Conservation (phyloP, 2,113 vertebrate species). For the Campylomormyrus tamandua region DNA sequence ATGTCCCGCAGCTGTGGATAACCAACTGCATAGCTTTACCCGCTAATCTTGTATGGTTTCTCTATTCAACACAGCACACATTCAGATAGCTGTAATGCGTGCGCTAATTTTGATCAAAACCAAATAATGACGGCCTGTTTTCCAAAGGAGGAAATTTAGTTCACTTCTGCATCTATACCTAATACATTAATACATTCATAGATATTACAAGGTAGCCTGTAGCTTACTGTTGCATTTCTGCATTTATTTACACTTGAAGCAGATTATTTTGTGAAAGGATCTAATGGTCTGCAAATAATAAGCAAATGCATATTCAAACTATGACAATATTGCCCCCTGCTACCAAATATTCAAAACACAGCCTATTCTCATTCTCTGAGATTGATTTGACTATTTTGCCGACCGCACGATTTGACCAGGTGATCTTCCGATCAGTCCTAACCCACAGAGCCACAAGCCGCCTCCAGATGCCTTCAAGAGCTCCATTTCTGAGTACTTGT, state of each 20-base stretch:
- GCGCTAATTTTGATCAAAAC: no score
- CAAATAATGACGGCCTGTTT: no score
- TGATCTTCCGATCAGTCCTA: background rate
- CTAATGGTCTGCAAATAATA: background rate
- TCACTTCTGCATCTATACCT: no score
- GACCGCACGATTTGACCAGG: background rate
- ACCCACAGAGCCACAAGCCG: background rate
- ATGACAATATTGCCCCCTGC: background rate
- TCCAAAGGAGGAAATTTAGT: no score
- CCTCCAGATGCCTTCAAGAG: background rate
- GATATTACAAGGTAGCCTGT: background rate
- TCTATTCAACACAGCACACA: background rate
- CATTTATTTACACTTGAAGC: background rate
- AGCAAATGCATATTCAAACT: no score
- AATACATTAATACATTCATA: background rate
- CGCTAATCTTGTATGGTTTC: background rate
- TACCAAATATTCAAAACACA: background rate
- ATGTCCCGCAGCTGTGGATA: background rate
- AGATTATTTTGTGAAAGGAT: background rate
- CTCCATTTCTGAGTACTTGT: background rate
- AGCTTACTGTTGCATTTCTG: background rate
- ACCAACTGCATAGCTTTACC: background rate
- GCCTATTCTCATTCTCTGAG: background rate
- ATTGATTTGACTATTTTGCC: background rate
- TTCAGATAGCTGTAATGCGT: background rate